Evolutionary conservation across 2,888 invertebrate species (phyloP), one percentile per base, ranked within the genome.

Genomic region (Coenonympha glycerion): DNA sequence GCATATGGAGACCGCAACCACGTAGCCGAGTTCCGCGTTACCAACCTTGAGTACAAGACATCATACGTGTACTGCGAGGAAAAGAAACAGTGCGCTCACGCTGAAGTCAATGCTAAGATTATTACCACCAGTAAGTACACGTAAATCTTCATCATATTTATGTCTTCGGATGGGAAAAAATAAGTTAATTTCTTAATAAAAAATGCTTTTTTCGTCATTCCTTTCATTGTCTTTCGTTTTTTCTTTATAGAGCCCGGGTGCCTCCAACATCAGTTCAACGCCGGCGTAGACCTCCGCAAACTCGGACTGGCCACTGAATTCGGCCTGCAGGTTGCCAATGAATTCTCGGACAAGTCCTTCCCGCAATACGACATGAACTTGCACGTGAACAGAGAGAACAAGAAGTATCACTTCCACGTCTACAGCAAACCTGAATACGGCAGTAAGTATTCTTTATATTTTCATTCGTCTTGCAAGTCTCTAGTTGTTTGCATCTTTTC

Each of bases 1-100:
- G 90, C 89, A 15, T 86, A 93, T 42, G 93, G 93, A 1, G 90
- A 90, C 1, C 90, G 91, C 55, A 93, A 92, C 58, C 89, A 92
- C 49, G 91, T 92, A 3, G 90, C 91, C 0, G 93, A 93, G 61
- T 78, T 92, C 1, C 92, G 93, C 60, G 69, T 91, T 42, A 92
- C 94, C 33, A 92, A 92, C 76, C 89, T 92, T 56, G 92, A 93
- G 59, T 90, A 93, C 71, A 91, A 92, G 64, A 85, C 90, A 39
- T 90, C 91, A 9, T 88, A 91, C 57, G 91, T 93, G 8, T 91
- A 92, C 71, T 94, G 94, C 70, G 93, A 94, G 60, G 92, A 93
- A 69, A 93, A 92, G 79, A 92, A 92, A 53, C 92, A 93, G 60
- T 94, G 94, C 67, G 92, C 92, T 0, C 91, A 93, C 65, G 88